Evolutionary conservation across 2,797 vertebrate genomes (phyloP).

Genomic region (Morelia viridis): DNA sequence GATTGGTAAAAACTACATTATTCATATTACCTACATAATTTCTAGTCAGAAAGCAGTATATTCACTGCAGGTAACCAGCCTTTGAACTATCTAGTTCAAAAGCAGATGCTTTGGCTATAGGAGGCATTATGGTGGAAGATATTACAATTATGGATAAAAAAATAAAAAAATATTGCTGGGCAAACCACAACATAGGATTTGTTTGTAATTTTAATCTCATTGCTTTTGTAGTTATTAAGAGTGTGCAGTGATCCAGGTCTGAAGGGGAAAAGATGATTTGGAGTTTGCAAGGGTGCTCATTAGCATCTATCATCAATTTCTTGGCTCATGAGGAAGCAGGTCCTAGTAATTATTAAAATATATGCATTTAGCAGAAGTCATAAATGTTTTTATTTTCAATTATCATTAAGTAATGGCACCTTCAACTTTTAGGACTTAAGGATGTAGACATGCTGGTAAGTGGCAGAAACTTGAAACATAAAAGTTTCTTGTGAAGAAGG

Average conservation of each 20-base stretch:
- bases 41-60: background rate
- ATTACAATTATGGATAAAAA: background rate
- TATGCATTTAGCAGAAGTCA: background rate
- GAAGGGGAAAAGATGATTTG: background rate
- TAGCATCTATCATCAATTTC: background rate
- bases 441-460: background rate
- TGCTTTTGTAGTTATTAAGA: background rate
- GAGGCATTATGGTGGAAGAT: background rate
- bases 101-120: background rate
- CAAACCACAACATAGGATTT: background rate
- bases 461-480: too few relatives aligned
- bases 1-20: background rate
- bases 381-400: background rate
- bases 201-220: background rate
- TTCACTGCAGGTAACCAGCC: background rate
- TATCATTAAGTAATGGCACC: background rate
- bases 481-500: background rate
- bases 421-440: background rate
- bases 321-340: background rate
- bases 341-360: background rate
- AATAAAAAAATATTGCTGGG: background rate
- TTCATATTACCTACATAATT: background rate
- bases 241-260: background rate
- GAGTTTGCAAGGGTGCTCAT: background rate
- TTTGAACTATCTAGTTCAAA: background rate